These are phyloP conservation scores for Collichthys lucidus DNA, from an alignment of 2,113 vertebrate genomes.

Conservation along the genomic window DNA sequence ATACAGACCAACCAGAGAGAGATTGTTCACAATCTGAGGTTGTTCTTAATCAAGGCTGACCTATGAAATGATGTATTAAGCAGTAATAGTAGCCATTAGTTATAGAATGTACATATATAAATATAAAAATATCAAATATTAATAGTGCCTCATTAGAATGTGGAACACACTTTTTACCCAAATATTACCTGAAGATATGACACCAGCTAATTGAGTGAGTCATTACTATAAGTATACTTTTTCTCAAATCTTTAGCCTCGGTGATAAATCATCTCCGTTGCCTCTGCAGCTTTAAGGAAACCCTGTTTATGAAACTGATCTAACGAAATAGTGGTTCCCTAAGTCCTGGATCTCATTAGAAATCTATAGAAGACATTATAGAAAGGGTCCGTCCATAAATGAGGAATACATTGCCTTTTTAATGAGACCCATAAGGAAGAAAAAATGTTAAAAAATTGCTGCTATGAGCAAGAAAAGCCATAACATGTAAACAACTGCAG, in stretches of 20 bases:
- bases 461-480: conserved; percentile 72
- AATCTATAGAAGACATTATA: conserved; percentile 42
- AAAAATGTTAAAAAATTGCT: conserved; percentile 59
- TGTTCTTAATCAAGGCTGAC: neutral
- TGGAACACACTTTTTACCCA: neutral
- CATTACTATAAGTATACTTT: neutral
- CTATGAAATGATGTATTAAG: neutral
- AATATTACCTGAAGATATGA: conserved; percentile 4
- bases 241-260: neutral
- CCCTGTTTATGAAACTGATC: conserved; percentile 21
- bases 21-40: neutral
- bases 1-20: neutral
- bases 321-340: neutral
- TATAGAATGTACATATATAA: neutral
- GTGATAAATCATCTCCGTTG: conserved; percentile 25
- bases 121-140: neutral
- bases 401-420: conserved; percentile 58
- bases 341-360: conserved; percentile 45
- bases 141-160: neutral
- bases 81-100: neutral
- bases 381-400: conserved; percentile 54
- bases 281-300: conserved; percentile 4
- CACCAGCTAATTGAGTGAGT: neutral
- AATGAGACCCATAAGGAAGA: conserved; percentile 60
- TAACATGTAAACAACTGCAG: conserved; percentile 78